These are phyloP conservation scores for Simalia tracyae DNA, from an alignment of 2,797 vertebrate genomes.

Conservation along the genomic window DNA sequence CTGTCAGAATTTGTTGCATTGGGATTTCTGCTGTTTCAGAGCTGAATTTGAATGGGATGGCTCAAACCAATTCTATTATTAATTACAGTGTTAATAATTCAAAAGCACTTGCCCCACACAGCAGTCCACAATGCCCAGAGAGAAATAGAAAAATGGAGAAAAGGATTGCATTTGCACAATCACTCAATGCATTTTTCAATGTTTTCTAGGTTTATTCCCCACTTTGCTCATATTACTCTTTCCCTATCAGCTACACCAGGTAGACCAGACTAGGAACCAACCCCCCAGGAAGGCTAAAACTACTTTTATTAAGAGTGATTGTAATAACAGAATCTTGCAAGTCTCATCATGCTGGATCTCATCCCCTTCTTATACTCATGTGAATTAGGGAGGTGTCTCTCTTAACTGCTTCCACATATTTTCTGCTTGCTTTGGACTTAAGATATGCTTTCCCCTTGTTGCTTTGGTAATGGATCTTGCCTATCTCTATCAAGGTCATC, in stretches of 20 bases:
- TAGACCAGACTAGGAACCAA: not conserved
- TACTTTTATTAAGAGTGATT: not conserved
- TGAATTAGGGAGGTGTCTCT: not conserved
- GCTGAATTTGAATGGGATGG: not conserved
- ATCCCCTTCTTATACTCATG: not conserved
- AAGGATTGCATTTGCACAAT: not conserved
- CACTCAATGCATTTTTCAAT: not conserved
- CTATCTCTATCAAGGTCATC: not conserved
- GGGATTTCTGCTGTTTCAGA: not conserved
- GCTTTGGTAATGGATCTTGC: not conserved
- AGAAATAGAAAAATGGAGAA: not conserved
- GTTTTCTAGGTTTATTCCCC: not conserved
- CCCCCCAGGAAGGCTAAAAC: not conserved
- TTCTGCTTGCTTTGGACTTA: not conserved
- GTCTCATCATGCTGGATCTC: not conserved
- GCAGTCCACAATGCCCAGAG: not conserved
- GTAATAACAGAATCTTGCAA: not conserved
- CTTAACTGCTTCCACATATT: not conserved
- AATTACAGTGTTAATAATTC: slow-evolving; percentile 6
- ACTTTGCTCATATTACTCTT: not conserved
- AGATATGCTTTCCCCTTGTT: not conserved
- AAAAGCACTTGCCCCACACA: not conserved
- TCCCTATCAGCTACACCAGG: not conserved
- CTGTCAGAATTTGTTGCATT: not conserved
- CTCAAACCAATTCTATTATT: not conserved